phyloP scores from a whole-genome alignment of 92 coral and sea anemone species.

The Epizoanthus fatuus region DNA sequence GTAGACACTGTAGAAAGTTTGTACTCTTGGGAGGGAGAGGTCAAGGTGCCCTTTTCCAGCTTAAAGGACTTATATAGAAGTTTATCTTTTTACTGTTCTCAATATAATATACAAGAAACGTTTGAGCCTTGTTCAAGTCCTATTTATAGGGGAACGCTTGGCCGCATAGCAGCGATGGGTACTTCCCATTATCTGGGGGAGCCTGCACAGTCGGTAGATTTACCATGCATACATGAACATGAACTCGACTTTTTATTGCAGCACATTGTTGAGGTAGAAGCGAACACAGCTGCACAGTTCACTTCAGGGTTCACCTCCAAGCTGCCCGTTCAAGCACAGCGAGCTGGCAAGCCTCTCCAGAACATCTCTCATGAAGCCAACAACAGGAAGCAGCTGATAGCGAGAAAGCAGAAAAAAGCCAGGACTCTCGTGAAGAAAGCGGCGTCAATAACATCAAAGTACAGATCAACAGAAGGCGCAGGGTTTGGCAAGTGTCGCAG shows the following conservation, averaged over 20 bases:
- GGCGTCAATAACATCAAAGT: not conserved
- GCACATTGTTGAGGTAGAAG: not conserved
- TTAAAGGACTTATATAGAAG: no score
- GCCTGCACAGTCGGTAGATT: no score
- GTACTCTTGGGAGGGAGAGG: no score
- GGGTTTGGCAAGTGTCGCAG: slow-evolving; percentile 37
- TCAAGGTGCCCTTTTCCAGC: no score
- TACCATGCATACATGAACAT: not conserved
- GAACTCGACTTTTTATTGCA: not conserved
- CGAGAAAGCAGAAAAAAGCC: slow-evolving; percentile 6
- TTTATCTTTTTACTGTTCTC: no score
- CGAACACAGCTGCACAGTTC: not conserved
- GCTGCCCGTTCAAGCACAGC: not conserved
- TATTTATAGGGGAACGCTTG: no score
- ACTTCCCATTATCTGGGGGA: not conserved
- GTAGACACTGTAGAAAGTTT: no score
- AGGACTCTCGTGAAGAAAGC: not conserved
- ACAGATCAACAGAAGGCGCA: not conserved
- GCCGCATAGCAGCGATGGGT: not conserved
- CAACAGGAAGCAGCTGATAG: not conserved
- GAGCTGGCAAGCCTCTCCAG: not conserved
- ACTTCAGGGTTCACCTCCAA: not conserved
- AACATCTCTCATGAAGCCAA: not conserved
- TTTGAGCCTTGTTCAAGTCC: no score
- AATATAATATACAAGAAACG: no score